Evolutionary conservation across 2,888 invertebrate genomes (phyloP), one percentile per base, ranked within the genome.

Genomic region (Tetragnatha montana): DNA sequence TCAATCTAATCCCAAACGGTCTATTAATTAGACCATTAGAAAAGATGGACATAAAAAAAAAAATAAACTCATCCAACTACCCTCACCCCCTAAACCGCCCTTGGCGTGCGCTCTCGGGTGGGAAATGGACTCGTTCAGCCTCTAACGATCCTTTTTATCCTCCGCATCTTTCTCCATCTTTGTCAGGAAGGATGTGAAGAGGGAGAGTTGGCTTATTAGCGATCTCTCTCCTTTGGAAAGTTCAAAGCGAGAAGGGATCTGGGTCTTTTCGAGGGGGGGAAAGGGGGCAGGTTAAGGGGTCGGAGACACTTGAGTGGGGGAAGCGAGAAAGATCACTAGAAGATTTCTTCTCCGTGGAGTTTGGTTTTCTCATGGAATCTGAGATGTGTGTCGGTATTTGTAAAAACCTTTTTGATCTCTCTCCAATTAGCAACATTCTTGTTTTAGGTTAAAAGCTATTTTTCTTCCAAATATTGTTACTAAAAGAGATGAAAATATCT

Each of bases 21-120:
- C 73, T 86, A 80, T 86, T 86, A 79, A 86, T 86, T 86, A 86
- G 80, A 80, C 80, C 68, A 86, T 86, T 80, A 86, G 84, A 85
- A 68, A 49, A 35, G 73, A 14, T 35, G 17, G 60, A 21, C 51
- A n/a, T 60, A 74, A n/a, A 35, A 22, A n/a, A 47, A 75, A 71
- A 68, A 60, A n/a, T 68, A 80, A 80, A 69, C 7, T 17, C 49
- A 2, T 35, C 35, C 35, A 35, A 35, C 35, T 35, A 35, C 68
- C 69, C 68, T 14, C 22, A 78, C 35, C 35, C 35, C 35, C 68
- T 19, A 83, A 75, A 83, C 60, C 83, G 47, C 51, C 68, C 69
- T 75, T n/a, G 75, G 68, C 49, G n/a, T 47, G 60, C 50, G 73
- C 60, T 7, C 21, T 70, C 21, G 69, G 47, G 69, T 35, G 12